Conservation (phyloP, 2,113 vertebrate species). For the Chitala chitala region DNA sequence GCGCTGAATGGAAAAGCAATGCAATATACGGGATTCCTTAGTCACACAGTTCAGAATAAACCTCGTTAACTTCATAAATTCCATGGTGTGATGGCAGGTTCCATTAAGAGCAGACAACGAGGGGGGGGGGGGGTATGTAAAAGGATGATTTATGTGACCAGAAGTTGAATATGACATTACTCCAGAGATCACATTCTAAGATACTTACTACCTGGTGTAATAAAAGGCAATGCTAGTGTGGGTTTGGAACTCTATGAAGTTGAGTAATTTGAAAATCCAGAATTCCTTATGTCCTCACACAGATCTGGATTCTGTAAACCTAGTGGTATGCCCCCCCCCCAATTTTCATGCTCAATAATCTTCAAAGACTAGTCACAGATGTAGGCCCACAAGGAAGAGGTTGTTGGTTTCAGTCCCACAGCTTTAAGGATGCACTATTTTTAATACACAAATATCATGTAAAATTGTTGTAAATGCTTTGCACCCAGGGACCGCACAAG, state of each 20-base stretch:
- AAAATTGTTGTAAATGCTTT: background rate
- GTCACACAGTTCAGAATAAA: slow-evolving; percentile 4
- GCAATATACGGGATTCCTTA: background rate
- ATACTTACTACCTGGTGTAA: no score
- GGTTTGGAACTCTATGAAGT: no score
- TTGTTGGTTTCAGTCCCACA: background rate
- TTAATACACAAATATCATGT: slow-evolving; percentile 4
- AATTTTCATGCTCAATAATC: no score
- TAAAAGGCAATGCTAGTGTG: background rate
- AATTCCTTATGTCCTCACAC: no score
- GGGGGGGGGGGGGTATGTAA: background rate
- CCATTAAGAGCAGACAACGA: background rate
- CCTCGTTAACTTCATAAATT: slow-evolving; percentile 11
- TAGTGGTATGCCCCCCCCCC: no score
- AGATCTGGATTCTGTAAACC: no score
- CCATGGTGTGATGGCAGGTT: background rate
- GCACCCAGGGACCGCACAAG: background rate
- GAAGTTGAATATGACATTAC: background rate
- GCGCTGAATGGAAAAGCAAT: background rate
- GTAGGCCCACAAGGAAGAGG: no score
- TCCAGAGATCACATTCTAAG: background rate
- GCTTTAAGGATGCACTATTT: background rate
- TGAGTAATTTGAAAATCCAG: no score
- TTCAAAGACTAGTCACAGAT: no score
- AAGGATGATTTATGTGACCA: background rate